Evolutionary conservation across 2,113 vertebrate genomes (phyloP).

Genomic region (Asarcornis scutulata): DNA sequence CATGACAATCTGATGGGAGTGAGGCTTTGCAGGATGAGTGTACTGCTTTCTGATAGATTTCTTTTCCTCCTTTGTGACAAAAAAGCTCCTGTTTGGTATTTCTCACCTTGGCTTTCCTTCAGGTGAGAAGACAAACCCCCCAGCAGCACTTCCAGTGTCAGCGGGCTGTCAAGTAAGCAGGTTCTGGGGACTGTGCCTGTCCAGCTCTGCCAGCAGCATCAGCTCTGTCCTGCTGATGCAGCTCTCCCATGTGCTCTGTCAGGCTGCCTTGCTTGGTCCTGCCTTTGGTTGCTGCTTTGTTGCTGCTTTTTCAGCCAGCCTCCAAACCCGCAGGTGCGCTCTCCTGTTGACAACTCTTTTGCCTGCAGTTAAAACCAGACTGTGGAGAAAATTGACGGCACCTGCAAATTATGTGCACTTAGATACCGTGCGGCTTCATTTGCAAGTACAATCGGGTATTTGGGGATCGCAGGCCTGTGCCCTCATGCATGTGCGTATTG

Average conservation of each 20-base stretch:
- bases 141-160: background rate
- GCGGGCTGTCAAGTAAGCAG: background rate
- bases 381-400: conserved; percentile 25
- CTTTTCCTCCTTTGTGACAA: background rate
- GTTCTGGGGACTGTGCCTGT: background rate
- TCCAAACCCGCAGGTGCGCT: background rate
- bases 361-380: conserved; percentile 25
- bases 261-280: background rate
- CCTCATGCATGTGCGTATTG: background rate
- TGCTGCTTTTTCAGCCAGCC: background rate
- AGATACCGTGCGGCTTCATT: conserved; percentile 27
- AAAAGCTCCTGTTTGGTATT: background rate
- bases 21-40: background rate
- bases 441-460: conserved; percentile 29
- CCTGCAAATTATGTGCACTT: background rate
- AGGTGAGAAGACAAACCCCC: background rate
- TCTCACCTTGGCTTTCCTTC: background rate
- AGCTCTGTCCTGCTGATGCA: background rate
- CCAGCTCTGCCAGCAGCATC: background rate
- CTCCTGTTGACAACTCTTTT: background rate
- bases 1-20: background rate
- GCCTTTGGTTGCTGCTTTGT: background rate
- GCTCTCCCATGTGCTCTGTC: background rate
- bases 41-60: background rate
- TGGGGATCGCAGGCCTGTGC: background rate